phyloP scores from a whole-genome alignment of 2,113 vertebrate genomes.

The Desmodus rotundus region DNA sequence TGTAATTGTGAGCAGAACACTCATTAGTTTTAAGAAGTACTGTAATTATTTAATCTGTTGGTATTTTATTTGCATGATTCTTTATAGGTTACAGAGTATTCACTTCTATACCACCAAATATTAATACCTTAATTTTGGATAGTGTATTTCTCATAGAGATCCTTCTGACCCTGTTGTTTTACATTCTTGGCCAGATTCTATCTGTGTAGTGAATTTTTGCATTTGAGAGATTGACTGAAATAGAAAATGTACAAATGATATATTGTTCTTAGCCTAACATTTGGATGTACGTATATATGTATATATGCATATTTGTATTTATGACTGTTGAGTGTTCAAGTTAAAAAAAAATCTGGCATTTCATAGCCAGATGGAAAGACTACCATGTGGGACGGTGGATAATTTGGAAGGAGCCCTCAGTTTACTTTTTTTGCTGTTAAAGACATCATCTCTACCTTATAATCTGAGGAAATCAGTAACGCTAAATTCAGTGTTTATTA shows the following conservation, averaged over 20 bases:
- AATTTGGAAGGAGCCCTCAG: background rate
- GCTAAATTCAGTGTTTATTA: background rate
- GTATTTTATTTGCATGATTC: background rate
- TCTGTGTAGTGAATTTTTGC: background rate
- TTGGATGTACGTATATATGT: background rate
- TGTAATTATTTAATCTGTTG: background rate
- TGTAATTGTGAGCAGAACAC: background rate
- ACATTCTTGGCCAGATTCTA: background rate
- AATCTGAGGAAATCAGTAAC: background rate
- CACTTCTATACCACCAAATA: background rate
- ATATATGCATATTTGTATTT: background rate
- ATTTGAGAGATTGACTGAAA: background rate
- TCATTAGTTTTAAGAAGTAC: conserved; percentile 4
- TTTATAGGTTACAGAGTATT: background rate
- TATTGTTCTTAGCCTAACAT: background rate
- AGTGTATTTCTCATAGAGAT: background rate
- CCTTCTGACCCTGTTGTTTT: background rate
- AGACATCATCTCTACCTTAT: background rate
- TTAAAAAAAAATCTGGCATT: background rate
- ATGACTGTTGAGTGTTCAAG: background rate
- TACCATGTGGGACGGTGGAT: background rate
- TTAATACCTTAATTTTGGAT: background rate
- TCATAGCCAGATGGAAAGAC: background rate
- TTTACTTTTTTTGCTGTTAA: background rate
- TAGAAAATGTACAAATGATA: background rate